Percentiles rank a stretch among this genome's conserved stretches.
Conservation (phyloP, 2,797 vertebrate species). For the Trachurus trachurus region DNA sequence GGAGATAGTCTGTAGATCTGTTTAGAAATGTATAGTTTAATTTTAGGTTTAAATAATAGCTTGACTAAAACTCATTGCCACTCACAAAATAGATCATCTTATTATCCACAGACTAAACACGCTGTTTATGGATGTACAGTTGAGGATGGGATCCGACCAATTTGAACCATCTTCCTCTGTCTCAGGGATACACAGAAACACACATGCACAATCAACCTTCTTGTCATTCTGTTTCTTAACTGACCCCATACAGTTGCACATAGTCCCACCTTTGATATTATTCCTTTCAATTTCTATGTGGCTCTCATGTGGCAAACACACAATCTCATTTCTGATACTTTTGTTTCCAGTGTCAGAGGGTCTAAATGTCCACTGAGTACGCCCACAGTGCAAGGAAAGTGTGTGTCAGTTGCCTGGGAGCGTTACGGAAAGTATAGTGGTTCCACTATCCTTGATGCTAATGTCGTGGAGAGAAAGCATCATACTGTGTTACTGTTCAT, state of each 20-base stretch:
- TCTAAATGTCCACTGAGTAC: slow-evolving; percentile 52
- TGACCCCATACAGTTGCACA: background rate
- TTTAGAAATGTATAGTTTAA: slow-evolving; percentile 5
- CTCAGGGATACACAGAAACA: background rate
- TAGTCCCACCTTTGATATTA: slow-evolving; percentile 1
- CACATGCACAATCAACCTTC: slow-evolving; percentile 16
- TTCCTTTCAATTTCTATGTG: slow-evolving; percentile 1
- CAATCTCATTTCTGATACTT: slow-evolving; percentile 28
- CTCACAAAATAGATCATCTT: background rate
- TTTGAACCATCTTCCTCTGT: background rate
- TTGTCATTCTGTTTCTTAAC: slow-evolving; percentile 10
- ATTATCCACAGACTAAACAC: slow-evolving; percentile 1
- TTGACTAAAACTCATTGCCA: background rate
- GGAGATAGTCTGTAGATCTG: background rate
- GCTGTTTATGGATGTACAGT: background rate
- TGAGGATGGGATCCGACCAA: slow-evolving; percentile 25
- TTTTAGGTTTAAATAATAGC: background rate
- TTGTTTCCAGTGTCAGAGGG: slow-evolving; percentile 51
- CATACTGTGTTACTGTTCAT: slow-evolving; percentile 25
- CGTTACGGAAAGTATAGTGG: slow-evolving; percentile 8
- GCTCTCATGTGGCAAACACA: background rate
- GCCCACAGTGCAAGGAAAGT: slow-evolving; percentile 41
- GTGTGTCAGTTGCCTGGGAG: slow-evolving; percentile 40
- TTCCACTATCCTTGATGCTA: background rate
- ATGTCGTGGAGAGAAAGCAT: slow-evolving; percentile 27